phyloP scores from a whole-genome alignment of 2,113 vertebrate species.

The Saccopteryx leptura region DNA sequence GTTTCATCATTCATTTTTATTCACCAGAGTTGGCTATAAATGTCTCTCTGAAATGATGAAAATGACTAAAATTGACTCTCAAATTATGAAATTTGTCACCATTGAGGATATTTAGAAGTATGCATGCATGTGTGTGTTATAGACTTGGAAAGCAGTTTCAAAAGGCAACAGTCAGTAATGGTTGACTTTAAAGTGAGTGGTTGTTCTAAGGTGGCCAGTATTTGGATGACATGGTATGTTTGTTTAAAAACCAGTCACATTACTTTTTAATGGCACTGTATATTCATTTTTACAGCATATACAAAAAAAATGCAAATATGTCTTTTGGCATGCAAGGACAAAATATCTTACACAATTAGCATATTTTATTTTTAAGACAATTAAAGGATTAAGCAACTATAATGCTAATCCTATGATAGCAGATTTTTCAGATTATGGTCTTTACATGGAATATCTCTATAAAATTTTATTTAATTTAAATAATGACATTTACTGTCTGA shows the following conservation, averaged over 20 bases:
- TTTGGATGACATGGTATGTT: conserved; percentile 51
- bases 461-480: conserved; percentile 55
- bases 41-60: conserved; percentile 68
- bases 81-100: conserved; percentile 73
- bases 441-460: conserved; percentile 17
- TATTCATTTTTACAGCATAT: conserved; percentile 69
- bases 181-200: not conserved
- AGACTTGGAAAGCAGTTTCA: conserved; percentile 38
- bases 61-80: conserved; percentile 76
- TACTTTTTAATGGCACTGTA: conserved; percentile 67
- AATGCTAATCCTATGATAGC: conserved; percentile 42
- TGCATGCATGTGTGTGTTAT: not conserved
- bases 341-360: conserved; percentile 74
- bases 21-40: conserved; percentile 66
- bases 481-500: not conserved
- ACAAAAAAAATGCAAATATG: conserved; percentile 68
- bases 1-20: conserved; percentile 66
- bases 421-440: conserved; percentile 56
- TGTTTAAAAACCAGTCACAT: conserved; percentile 73
- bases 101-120: conserved; percentile 58
- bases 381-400: conserved; percentile 52
- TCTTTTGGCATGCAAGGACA: conserved; percentile 69
- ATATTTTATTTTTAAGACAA: conserved; percentile 72
- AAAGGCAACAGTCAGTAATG: not conserved
- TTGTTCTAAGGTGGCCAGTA: not conserved